Conservation (phyloP, 2,113 vertebrate genomes). For the Rostratula benghalensis region DNA sequence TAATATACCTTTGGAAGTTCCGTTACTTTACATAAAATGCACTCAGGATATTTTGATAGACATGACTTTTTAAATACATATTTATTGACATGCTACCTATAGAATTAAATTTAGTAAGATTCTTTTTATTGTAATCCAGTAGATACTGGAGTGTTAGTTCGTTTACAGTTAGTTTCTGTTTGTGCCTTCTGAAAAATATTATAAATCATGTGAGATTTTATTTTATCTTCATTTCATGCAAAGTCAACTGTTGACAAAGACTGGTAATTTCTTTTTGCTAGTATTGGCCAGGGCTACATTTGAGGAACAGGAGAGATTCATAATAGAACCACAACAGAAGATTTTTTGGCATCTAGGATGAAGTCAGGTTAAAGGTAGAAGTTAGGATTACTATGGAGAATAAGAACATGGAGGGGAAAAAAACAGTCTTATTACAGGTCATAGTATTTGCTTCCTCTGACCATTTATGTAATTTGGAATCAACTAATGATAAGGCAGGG, state of each 20-base stretch:
- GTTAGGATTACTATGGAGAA: background rate
- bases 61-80: background rate
- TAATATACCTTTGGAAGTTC: background rate
- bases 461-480: background rate
- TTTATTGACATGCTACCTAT: background rate
- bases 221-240: background rate
- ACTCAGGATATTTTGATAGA: rapidly evolving
- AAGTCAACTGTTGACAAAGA: background rate
- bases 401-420: background rate
- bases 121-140: background rate
- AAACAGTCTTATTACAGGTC: background rate
- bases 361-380: background rate
- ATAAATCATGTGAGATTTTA: background rate
- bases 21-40: background rate
- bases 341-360: background rate
- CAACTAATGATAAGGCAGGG: background rate
- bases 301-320: background rate
- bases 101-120: background rate
- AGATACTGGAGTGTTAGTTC: background rate
- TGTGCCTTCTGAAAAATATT: background rate
- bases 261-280: background rate
- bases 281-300: background rate
- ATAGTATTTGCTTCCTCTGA: background rate
- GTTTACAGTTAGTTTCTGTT: background rate
- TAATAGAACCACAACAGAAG: background rate